Evolutionary conservation across 2,888 invertebrate genomes (phyloP).

Genomic region (Micoletzkya japonica): DNA sequence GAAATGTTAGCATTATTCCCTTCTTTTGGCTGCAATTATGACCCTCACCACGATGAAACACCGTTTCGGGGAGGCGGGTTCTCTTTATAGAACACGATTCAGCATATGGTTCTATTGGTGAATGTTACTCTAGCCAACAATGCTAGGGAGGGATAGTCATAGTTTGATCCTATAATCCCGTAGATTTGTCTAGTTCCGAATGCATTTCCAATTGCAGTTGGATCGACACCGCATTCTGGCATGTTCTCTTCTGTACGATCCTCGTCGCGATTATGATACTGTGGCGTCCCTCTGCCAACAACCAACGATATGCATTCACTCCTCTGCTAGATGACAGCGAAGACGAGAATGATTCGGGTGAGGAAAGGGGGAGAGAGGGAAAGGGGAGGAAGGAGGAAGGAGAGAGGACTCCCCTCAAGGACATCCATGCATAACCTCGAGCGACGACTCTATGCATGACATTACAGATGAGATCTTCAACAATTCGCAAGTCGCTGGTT

Average conservation of each 20-base stretch:
- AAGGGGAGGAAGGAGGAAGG: too few species aligned
- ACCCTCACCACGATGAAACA: too few species aligned
- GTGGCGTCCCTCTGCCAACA: conserved; percentile 93
- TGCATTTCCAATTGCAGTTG: too few species aligned
- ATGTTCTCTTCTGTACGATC: conserved; percentile 84
- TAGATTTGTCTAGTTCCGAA: too few species aligned
- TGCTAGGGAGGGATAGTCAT: too few species aligned
- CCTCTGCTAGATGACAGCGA: conserved; percentile 83
- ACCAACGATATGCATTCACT: conserved; percentile 86
- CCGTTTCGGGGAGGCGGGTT: too few species aligned
- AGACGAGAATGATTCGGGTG: conserved; percentile 72
- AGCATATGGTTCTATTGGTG: too few species aligned
- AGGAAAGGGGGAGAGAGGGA: background rate
- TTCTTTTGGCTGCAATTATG: too few species aligned
- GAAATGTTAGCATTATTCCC: conserved; percentile 70
- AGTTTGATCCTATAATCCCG: too few species aligned
- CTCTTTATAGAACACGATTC: too few species aligned
- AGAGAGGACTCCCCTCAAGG: background rate
- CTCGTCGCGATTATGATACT: conserved; percentile 88
- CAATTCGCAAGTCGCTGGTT: conserved; percentile 28
- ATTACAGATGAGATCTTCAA: conserved; percentile 38
- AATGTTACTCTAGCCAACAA: too few species aligned
- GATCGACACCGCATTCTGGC: conserved; percentile 95
- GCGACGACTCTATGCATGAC: background rate
- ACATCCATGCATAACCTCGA: background rate